These are phyloP conservation scores for Mus pahari DNA, from an alignment of 2,113 vertebrate species.

Conservation along the genomic window DNA sequence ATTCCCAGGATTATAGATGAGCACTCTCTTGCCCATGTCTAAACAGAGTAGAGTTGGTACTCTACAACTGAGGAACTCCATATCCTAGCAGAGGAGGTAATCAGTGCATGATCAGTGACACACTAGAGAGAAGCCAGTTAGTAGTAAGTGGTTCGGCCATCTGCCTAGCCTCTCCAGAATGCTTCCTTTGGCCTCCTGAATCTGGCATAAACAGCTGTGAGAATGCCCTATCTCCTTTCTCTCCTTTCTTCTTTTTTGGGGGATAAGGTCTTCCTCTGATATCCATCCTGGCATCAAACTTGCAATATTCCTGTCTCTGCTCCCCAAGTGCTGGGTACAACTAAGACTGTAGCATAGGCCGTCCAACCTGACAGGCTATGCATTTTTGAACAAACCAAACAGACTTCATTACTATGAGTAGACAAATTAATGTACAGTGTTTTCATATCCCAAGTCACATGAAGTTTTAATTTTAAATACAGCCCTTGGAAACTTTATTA, in stretches of 20 bases:
- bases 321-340: no score
- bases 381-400: not conserved
- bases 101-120: not conserved
- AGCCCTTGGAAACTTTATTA: not conserved
- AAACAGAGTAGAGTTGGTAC: not conserved
- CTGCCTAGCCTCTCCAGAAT: not conserved
- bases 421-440: slow-evolving; percentile 3
- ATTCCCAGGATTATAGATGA: not conserved
- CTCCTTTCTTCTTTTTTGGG: no score
- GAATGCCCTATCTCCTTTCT: not conserved
- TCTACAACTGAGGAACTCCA: not conserved
- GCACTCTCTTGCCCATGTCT: not conserved
- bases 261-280: not conserved
- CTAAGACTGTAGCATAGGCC: not conserved
- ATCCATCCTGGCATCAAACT: not conserved
- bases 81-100: not conserved
- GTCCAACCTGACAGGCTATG: not conserved
- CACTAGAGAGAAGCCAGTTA: not conserved
- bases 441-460: slow-evolving; percentile 42
- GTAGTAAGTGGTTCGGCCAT: not conserved
- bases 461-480: slow-evolving; percentile 11
- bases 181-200: slow-evolving; percentile 7
- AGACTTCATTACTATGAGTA: not conserved
- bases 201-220: not conserved
- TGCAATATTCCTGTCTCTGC: not conserved